Evolutionary conservation across 1,140 invertebrate genomes (phyloP), one percentile per base, ranked within the genome.

Genomic region (Bombyx mandarina): DNA sequence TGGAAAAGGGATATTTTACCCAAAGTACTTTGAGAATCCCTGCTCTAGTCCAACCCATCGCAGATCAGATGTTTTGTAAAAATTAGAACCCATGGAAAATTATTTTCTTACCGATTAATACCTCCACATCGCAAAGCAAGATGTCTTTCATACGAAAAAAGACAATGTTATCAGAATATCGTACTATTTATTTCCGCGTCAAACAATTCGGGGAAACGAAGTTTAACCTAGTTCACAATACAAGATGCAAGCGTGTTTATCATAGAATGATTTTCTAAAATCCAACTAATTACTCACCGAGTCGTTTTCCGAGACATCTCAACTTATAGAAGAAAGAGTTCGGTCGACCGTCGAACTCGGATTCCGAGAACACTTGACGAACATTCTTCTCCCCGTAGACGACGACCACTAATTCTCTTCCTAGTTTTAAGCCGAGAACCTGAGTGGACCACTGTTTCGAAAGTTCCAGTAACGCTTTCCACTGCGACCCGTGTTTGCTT

Each of bases 331-430:
- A 95, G 67, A 93, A 94, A 57, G 90, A 92, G 75, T 94, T 90
- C 0, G 94, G 95, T 57, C 94, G 80, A 0, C 91, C 93, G 62
- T 93, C 91, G 66, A 91, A 95, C 5, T 92, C 92, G 46, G 93
- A 91, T 10, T 88, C 82, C 0, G 80, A 82, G 44, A 94, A 89
- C 6, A 94, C 89, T 62, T 92, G 84, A 7, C 89, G 85, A 22
- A 60, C 62, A 26, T 90, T 88, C 26, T 78, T 76, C 54, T 88
- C 88, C 0, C 91, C 91, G 43, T 89, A 90, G 1, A 93, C 91
- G 0, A 92, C 89, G 1, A 94, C 88, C 0, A 92, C 74, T 7
- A 89, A 75, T 44, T 91, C 89, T n/a, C 70, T 71, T 0, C 93
- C 93, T 12, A 94, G 70, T 73, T 92, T 92, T 6, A 95, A 69